These are phyloP conservation scores for Prorops nasuta DNA, from an alignment of 1,140 invertebrate genomes.

Conservation along the genomic window DNA sequence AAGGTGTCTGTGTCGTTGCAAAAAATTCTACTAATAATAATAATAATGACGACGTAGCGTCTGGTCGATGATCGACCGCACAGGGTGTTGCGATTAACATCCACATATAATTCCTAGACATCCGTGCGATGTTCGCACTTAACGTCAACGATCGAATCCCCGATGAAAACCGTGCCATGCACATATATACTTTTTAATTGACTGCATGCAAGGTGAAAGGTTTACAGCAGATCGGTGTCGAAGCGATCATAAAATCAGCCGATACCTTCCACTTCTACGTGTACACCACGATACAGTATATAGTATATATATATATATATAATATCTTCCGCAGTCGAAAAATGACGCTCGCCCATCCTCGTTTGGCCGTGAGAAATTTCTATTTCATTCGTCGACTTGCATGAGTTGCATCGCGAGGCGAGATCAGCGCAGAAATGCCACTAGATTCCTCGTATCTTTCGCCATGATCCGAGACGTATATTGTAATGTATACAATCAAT, in stretches of 20 bases:
- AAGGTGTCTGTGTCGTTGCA: slow-evolving; percentile 17
- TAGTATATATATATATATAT: too few species aligned
- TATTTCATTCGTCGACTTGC: too few species aligned
- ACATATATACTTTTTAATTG: neutral
- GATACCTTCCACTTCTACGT: too few species aligned
- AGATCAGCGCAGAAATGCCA: too few species aligned
- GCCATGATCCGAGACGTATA: too few species aligned
- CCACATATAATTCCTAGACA: neutral
- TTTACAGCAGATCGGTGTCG: neutral
- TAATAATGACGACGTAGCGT: neutral
- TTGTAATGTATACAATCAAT: too few species aligned
- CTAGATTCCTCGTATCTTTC: too few species aligned
- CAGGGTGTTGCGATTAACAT: neutral
- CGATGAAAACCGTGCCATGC: neutral
- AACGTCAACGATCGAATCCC: too few species aligned
- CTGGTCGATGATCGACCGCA: slow-evolving; percentile 15
- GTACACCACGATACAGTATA: too few species aligned
- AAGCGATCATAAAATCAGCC: neutral
- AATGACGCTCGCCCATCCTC: neutral
- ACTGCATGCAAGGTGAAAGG: neutral
- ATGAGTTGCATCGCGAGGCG: too few species aligned
- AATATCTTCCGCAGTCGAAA: too few species aligned
- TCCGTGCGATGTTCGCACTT: too few species aligned
- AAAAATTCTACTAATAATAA: slow-evolving; percentile 24
- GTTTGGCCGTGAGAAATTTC: neutral